Conservation (phyloP, 2,113 vertebrate species). For the Thermophis baileyi region DNA sequence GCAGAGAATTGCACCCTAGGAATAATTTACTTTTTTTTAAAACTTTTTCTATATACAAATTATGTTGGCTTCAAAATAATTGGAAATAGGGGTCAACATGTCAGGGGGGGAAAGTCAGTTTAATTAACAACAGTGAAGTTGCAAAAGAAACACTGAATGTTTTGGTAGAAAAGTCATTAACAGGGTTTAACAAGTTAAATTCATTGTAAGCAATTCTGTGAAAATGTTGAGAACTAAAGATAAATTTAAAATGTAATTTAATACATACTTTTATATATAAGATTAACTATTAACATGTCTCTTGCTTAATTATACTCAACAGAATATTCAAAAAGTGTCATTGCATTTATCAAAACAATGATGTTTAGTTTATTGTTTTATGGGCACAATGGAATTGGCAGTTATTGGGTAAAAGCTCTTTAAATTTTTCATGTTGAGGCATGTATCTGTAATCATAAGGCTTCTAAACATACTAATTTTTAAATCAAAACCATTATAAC, state of each 20-base stretch:
- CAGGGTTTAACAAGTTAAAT: neutral
- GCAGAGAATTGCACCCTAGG: neutral
- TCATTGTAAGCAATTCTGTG: neutral
- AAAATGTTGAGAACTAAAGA: neutral
- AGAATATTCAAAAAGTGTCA: neutral
- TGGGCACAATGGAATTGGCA: neutral
- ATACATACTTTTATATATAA: neutral
- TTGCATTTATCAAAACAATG: neutral
- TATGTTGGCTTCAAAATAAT: slow-evolving; percentile 1
- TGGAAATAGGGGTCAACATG: neutral
- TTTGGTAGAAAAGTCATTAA: neutral
- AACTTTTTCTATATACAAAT: neutral
- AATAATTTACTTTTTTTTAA: slow-evolving; percentile 3
- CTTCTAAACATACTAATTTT: neutral
- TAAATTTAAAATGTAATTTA: neutral
- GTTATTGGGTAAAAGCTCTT: neutral
- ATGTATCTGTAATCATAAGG: neutral
- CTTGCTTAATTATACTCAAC: neutral
- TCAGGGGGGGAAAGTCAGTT: neutral
- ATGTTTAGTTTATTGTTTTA: neutral
- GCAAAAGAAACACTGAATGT: neutral
- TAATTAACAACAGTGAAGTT: slow-evolving; percentile 16
- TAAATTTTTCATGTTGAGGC: neutral
- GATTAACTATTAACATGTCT: neutral
- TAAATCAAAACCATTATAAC: neutral